Base-by-base conservation (phyloP, 2,888 invertebrate genomes). In the Dolichopus griseipennis region DNA sequence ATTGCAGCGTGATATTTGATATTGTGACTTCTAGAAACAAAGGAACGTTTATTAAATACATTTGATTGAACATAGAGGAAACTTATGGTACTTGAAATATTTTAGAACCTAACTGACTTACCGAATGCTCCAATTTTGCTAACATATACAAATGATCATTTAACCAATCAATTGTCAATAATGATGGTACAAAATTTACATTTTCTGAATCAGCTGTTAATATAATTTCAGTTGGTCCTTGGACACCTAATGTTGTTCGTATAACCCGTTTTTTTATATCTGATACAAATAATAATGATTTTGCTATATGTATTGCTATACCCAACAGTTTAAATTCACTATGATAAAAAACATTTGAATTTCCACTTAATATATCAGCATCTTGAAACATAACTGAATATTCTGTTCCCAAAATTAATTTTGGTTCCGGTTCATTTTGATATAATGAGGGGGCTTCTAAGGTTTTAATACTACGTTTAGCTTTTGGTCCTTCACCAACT, bases 121-220 rank as follows among this genome's bases (percentile, higher is more conserved):
- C 83, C 67, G 78, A 77, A 73, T 87, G 85, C 63, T 84, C 83
- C 9, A 88, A 86, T 79, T 91, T 89, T 0, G 90, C 92, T 41
- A 94, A 84, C 68, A 96, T 86, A 75, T 94, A 96, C 2, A 96
- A 83, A 69, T 91, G 88, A 70, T 89, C 86, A 76, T 93, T 92
- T 52, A 97, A 82, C 96, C 96, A 97, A 79, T 97, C 97, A 0
- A 95, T 86, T 1, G 92, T 90, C 10, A 93, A 76, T 72, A 89
- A 88, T 66, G 89, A 78, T 0, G 92, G 91, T 69, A 84, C 84
- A 76, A 88, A 89, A 66, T 85, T 73, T 9, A 71, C 83, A 52
- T 52, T 21, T 15, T 85, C 83, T 66, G 84, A 84, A 64, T 84
- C 81, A 0, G 88, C 85, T 3, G 85, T 83, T 0, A 88, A 79